These are phyloP conservation scores for Phengaris arion DNA, from an alignment of 2,888 invertebrate genomes.

Conservation along the genomic window DNA sequence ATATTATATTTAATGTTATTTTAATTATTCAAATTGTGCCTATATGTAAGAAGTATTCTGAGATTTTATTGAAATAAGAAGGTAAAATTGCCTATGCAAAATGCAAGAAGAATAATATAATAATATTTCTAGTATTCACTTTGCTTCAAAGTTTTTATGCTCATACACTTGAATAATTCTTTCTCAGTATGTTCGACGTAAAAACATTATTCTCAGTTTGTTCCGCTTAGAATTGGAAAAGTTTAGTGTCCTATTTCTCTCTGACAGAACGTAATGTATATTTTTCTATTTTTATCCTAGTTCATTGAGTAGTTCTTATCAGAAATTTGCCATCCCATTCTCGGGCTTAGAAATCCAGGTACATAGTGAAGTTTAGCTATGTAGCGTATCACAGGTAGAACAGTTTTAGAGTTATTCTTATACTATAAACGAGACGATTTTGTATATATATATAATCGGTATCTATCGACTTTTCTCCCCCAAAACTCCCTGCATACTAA, in stretches of 20 bases:
- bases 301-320: constrained; percentile 11
- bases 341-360: not conserved
- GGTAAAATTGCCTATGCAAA: not conserved
- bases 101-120: not conserved
- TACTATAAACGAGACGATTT: not conserved
- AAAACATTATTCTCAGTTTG: constrained; percentile 20
- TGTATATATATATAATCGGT: not conserved
- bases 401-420: not conserved
- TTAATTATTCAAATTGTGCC: no score
- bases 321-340: not conserved
- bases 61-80: no score
- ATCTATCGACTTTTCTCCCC: not conserved
- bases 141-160: not conserved
- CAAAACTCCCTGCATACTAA: no score
- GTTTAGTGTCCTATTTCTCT: constrained; percentile 19
- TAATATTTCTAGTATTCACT: constrained; percentile 9
- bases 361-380: not conserved
- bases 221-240: constrained; percentile 9
- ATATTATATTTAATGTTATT: no score
- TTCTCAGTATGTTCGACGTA: constrained; percentile 23
- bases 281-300: constrained; percentile 14
- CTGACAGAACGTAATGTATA: constrained; percentile 16
- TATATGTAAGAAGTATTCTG: no score
- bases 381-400: no score
- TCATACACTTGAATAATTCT: constrained; percentile 29